Conservation (phyloP, 2,797 vertebrate species). For the Erethizon dorsatum region DNA sequence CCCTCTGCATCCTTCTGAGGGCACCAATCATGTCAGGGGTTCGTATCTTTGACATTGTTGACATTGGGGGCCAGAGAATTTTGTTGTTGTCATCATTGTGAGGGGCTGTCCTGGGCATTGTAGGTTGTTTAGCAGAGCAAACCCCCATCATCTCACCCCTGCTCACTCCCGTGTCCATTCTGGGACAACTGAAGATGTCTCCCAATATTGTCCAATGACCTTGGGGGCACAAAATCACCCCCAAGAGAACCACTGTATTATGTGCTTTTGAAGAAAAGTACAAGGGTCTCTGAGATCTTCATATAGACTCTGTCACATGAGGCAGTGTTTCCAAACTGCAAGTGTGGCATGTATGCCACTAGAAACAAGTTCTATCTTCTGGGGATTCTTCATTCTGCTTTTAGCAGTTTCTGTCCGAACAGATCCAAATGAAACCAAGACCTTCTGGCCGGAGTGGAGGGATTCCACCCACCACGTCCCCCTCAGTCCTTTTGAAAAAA, state of each 20-base stretch:
- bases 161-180: background rate
- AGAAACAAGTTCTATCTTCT: background rate
- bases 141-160: too few relatives aligned
- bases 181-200: background rate
- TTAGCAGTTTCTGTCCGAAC: constrained; percentile 34
- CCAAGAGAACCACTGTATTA: background rate
- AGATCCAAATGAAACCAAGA: constrained; percentile 66
- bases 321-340: background rate
- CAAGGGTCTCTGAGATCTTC: background rate
- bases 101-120: background rate
- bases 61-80: background rate
- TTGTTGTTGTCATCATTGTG: background rate
- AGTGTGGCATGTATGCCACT: background rate
- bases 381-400: constrained; percentile 46
- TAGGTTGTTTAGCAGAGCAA: background rate
- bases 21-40: background rate
- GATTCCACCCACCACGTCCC: background rate
- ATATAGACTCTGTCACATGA: background rate
- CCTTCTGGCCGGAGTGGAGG: background rate
- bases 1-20: background rate
- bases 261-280: constrained; percentile 46
- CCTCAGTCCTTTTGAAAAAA: constrained; percentile 20
- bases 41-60: background rate
- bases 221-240: background rate
- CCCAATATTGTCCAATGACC: background rate